Percentiles rank a stretch among this genome's conserved stretches.
phyloP scores from a whole-genome alignment of 2,113 vertebrate genomes.

The Myotis lucifugus region DNA sequence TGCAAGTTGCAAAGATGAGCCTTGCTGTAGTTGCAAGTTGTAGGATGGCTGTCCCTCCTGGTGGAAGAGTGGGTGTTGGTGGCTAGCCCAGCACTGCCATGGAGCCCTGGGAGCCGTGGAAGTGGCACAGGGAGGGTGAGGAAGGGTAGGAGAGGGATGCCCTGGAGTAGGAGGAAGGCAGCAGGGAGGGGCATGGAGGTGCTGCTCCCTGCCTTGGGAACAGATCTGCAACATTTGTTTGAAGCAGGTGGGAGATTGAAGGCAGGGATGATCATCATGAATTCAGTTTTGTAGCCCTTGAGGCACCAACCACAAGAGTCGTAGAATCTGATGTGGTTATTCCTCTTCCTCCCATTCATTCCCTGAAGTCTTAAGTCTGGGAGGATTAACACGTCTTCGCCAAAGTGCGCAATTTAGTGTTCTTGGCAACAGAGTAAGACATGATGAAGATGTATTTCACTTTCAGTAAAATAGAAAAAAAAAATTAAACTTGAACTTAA shows the following conservation, averaged over 20 bases:
- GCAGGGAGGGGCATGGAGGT: accelerated
- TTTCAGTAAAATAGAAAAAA: constrained; percentile 37
- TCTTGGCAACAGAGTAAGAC: constrained; percentile 31
- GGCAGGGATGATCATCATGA: not conserved
- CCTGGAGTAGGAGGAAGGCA: not conserved
- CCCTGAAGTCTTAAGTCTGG: not conserved
- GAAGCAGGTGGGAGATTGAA: not conserved
- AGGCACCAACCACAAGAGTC: not conserved
- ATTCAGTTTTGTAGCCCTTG: not conserved
- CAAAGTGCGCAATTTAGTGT: constrained; percentile 12
- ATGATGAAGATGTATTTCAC: constrained; percentile 11
- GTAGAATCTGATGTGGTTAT: not conserved
- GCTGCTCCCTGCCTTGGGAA: not conserved
- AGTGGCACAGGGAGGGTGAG: accelerated
- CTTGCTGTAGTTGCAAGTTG: not conserved
- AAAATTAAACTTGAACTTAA: constrained; percentile 20
- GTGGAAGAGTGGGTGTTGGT: not conserved
- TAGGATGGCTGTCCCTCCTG: not conserved
- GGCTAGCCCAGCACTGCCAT: not conserved
- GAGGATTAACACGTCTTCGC: constrained; percentile 27
- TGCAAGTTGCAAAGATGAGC: not conserved
- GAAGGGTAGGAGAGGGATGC: not conserved
- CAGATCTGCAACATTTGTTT: not conserved
- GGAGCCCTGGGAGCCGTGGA: not conserved
- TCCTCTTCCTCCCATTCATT: not conserved